Evolutionary conservation across 2,888 invertebrate species (phyloP).

Genomic region (Slavum lentiscoides): DNA sequence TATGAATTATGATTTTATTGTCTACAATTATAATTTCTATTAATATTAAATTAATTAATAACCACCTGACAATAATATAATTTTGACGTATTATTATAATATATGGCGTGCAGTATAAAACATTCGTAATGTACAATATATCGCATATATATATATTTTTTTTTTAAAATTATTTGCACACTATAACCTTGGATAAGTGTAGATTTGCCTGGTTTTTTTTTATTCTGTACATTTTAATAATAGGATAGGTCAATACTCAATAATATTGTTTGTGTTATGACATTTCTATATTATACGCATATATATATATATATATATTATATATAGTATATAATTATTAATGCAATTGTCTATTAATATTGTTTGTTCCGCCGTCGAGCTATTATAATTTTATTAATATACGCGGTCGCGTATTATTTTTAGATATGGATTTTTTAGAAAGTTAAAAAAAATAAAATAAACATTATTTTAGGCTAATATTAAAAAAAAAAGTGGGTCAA

Average conservation of each 20-base stretch:
- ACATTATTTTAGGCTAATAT: too few species aligned
- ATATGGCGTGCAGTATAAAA: background rate
- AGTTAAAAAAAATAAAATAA: too few species aligned
- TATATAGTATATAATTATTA: conserved; percentile 15
- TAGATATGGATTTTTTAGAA: too few species aligned
- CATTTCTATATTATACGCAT: conserved; percentile 6
- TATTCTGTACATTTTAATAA: conserved; percentile 7
- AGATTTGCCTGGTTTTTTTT: conserved; percentile 1
- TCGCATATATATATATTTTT: conserved; percentile 8
- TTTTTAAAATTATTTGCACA: conserved; percentile 1
- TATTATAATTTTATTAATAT: background rate
- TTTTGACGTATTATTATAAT: background rate
- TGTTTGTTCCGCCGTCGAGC: background rate
- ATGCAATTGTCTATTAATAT: conserved; percentile 21
- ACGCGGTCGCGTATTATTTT: background rate
- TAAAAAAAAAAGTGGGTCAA: background rate
- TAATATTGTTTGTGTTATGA: conserved; percentile 4
- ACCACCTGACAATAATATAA: background rate
- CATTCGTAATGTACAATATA: background rate
- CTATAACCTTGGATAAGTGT: conserved; percentile 22
- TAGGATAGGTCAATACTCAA: conserved; percentile 18
- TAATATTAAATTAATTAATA: conserved; percentile 1
- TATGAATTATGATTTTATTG: conserved; percentile 15
- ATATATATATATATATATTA: background rate
- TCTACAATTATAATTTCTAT: background rate